Evolutionary conservation across 2,113 vertebrate genomes (phyloP).

Genomic region (Pheucticus melanocephalus): DNA sequence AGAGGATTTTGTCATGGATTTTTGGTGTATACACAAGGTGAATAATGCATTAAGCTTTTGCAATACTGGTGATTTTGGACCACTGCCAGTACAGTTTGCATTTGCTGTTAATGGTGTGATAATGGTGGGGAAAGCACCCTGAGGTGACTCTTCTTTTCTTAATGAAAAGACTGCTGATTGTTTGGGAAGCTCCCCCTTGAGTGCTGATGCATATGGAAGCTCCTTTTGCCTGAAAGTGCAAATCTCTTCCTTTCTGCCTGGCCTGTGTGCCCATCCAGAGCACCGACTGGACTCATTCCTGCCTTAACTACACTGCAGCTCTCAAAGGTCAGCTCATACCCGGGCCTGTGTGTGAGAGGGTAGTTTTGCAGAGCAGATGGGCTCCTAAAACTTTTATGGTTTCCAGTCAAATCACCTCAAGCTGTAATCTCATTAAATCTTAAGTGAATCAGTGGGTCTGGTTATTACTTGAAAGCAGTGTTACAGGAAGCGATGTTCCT

Average conservation of each 20-base stretch:
- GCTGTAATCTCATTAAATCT: slow-evolving; percentile 69
- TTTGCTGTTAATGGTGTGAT: background rate
- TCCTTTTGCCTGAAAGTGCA: background rate
- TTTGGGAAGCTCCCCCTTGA: background rate
- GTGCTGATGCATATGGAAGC: background rate
- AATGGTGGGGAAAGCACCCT: slow-evolving; percentile 10
- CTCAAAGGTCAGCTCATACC: background rate
- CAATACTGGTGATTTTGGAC: background rate
- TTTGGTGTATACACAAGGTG: background rate
- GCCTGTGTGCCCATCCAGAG: background rate
- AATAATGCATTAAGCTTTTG: background rate
- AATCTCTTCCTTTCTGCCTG: background rate
- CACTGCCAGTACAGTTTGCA: background rate
- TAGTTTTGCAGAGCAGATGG: slow-evolving; percentile 60
- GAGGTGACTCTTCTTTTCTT: background rate
- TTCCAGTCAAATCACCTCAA: slow-evolving; percentile 66
- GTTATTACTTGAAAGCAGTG: slow-evolving; percentile 56
- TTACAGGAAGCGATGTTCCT: slow-evolving; percentile 55
- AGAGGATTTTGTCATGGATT: background rate
- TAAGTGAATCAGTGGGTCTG: slow-evolving; percentile 65
- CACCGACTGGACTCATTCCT: background rate
- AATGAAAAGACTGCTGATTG: background rate
- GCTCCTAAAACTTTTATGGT: slow-evolving; percentile 68
- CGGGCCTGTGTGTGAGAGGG: background rate
- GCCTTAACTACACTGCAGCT: background rate